Percentiles rank a stretch among this genome's conserved stretches.
Evolutionary conservation across 2,888 invertebrate genomes (phyloP).

Genomic region (Gandaritis pyraliata): DNA sequence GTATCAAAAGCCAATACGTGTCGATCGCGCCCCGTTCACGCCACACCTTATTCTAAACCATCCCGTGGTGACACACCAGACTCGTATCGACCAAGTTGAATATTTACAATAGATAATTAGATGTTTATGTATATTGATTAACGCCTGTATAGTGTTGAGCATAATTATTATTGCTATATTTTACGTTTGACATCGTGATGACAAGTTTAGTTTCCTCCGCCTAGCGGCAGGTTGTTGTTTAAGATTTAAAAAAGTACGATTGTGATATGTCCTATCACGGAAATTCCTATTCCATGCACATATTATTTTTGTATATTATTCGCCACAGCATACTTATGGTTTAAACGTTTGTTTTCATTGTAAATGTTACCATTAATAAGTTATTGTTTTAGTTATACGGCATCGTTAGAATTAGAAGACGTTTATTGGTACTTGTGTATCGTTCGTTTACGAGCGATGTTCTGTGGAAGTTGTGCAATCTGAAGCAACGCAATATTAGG

Average conservation of each 20-base stretch:
- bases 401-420: constrained; percentile 46
- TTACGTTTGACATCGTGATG: constrained; percentile 61
- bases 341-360: constrained; percentile 68
- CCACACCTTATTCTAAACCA: neutral
- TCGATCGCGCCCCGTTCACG: neutral
- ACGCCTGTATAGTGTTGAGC: constrained; percentile 66
- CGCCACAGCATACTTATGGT: constrained; percentile 62
- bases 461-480: constrained; percentile 27
- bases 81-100: constrained; percentile 65
- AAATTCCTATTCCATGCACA: constrained; percentile 80
- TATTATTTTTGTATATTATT: constrained; percentile 78
- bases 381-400: constrained; percentile 68
- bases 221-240: constrained; percentile 63
- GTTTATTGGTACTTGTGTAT: constrained; percentile 40
- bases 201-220: constrained; percentile 61
- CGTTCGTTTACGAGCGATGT: constrained; percentile 18
- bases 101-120: constrained; percentile 69
- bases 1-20: neutral
- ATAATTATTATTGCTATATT: constrained; percentile 52
- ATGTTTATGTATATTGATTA: constrained; percentile 68
- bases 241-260: constrained; percentile 64
- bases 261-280: constrained; percentile 80
- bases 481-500: constrained; percentile 42
- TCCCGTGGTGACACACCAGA: constrained; percentile 21
- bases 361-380: constrained; percentile 83